Evolutionary conservation across 2,113 vertebrate genomes (phyloP).

Genomic region (Gymnarchus niloticus): DNA sequence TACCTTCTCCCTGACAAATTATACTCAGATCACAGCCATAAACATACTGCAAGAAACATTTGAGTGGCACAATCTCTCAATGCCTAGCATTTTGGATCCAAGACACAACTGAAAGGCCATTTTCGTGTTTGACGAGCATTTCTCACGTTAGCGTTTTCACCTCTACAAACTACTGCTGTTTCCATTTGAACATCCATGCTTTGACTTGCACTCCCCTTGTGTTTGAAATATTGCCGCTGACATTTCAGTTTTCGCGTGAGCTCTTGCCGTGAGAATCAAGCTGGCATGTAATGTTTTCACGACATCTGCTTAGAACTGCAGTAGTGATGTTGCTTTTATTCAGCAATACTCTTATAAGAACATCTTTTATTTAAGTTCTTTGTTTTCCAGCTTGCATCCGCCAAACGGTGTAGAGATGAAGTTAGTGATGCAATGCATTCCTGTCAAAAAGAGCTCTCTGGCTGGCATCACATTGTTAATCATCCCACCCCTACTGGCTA

Average conservation of each 20-base stretch:
- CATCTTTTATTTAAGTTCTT: background rate
- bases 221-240: background rate
- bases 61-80: background rate
- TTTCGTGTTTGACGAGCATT: background rate
- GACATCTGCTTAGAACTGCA: background rate
- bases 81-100: background rate
- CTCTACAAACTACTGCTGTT: background rate
- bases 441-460: conserved; percentile 50
- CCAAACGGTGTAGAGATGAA: conserved; percentile 33
- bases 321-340: background rate
- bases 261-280: background rate
- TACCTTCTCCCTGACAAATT: background rate
- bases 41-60: background rate
- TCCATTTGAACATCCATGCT: background rate
- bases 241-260: background rate
- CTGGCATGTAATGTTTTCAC: background rate
- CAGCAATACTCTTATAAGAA: background rate
- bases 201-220: background rate
- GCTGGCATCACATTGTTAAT: conserved; percentile 50
- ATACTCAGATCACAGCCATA: background rate
- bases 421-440: conserved; percentile 46
- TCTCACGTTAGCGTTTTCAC: background rate
- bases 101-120: background rate
- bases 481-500: conserved; percentile 45
- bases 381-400: background rate